These are phyloP conservation scores for Hiodon tergisus DNA, from an alignment of 2,113 vertebrate species.

Conservation along the genomic window DNA sequence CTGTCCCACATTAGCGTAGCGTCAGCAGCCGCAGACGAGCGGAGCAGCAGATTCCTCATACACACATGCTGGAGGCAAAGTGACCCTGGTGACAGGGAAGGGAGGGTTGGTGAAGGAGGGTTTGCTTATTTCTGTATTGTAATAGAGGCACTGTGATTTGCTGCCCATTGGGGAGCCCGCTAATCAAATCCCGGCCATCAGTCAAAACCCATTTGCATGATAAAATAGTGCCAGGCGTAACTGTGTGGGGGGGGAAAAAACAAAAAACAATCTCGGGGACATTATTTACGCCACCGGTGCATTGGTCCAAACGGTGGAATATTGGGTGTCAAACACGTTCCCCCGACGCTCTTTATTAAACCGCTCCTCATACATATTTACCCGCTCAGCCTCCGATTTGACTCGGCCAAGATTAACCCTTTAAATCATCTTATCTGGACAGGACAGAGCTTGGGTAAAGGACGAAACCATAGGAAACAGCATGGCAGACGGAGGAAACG, in stretches of 20 bases:
- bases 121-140: constrained; percentile 23
- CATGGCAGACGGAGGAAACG: constrained; percentile 8
- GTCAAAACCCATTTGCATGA: constrained; percentile 56
- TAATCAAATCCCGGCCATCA: constrained; percentile 53
- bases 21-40: too few species aligned
- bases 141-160: constrained; percentile 44
- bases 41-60: background rate
- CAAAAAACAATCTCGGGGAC: constrained; percentile 53
- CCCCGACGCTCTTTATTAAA: constrained; percentile 56
- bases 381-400: constrained; percentile 38
- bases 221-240: constrained; percentile 52
- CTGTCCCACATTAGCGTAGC: too few species aligned
- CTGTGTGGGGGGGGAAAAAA: constrained; percentile 37
- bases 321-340: constrained; percentile 44
- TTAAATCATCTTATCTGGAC: constrained; percentile 42
- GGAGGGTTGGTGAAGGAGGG: constrained; percentile 17
- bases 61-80: constrained; percentile 8
- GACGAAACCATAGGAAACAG: background rate
- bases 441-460: background rate
- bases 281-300: constrained; percentile 47
- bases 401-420: constrained; percentile 48
- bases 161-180: constrained; percentile 46
- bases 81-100: background rate
- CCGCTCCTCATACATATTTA: constrained; percentile 64
- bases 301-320: constrained; percentile 37